Evolutionary conservation across 2,113 vertebrate genomes (phyloP).

Genomic region (Eubucco bourcierii): DNA sequence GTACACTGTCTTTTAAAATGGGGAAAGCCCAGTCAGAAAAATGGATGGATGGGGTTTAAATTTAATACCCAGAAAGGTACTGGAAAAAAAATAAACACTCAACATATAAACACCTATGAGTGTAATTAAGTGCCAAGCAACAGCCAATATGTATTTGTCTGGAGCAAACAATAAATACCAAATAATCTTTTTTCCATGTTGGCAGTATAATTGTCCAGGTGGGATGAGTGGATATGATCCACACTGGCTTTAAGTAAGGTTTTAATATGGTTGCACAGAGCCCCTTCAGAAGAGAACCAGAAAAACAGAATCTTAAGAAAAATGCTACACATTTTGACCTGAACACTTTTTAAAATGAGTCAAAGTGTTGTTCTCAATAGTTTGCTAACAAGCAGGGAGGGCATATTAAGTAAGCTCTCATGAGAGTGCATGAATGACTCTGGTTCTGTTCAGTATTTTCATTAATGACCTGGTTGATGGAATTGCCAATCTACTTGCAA

Average conservation of each 20-base stretch:
- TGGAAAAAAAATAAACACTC: not conserved
- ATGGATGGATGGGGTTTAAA: not conserved
- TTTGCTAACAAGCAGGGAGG: not conserved
- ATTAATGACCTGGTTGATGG: constrained; percentile 8
- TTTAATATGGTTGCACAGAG: not conserved
- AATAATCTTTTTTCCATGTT: constrained; percentile 46
- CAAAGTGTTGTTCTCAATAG: not conserved
- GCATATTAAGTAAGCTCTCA: not conserved
- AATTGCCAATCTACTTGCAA: constrained; percentile 24
- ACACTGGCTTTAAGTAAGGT: not conserved
- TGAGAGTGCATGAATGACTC: not conserved
- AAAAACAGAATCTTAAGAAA: not conserved
- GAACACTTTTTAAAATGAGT: not conserved
- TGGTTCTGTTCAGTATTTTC: not conserved
- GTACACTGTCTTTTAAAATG: not conserved
- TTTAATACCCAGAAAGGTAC: constrained; percentile 4
- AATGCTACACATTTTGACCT: not conserved
- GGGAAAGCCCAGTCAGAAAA: not conserved
- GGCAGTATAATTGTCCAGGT: constrained; percentile 37
- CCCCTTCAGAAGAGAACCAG: not conserved
- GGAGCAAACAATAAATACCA: constrained; percentile 39
- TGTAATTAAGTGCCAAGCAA: constrained; percentile 11
- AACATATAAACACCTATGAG: not conserved
- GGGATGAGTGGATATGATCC: constrained; percentile 1
- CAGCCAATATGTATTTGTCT: constrained; percentile 16